A percentile compares a stretch with the other conserved stretches of the same genome.
phyloP scores from a whole-genome alignment of 2,888 invertebrate genomes.

The Chaetoderma sp. region DNA sequence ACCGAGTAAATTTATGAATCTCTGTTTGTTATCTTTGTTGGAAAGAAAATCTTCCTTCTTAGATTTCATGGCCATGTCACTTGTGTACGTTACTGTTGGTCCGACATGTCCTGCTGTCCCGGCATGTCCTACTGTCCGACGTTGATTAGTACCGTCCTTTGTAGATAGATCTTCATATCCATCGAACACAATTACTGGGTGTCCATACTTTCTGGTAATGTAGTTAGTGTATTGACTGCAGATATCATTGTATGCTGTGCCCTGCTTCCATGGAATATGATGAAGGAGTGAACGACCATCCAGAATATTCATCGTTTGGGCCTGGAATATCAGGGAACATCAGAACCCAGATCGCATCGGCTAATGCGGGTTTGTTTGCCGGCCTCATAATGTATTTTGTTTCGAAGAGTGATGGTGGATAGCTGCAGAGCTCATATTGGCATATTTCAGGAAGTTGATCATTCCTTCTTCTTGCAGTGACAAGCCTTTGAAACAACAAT shows the following conservation, averaged over 20 bases:
- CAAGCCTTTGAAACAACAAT: conserved; percentile 30
- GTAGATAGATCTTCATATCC: conserved; percentile 27
- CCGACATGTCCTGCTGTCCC: conserved; percentile 14
- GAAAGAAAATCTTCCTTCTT: conserved; percentile 38
- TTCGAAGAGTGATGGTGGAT: conserved; percentile 29
- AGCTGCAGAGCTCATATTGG: conserved; percentile 23
- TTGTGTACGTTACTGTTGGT: conserved; percentile 21
- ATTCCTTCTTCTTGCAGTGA: not conserved
- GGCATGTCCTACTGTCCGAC: too few relatives aligned
- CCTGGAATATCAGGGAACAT: not conserved
- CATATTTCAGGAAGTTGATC: conserved; percentile 13
- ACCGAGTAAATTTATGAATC: conserved; percentile 38
- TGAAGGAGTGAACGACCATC: conserved; percentile 21
- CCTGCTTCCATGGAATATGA: conserved; percentile 16
- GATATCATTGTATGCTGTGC: conserved; percentile 12
- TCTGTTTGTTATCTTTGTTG: conserved; percentile 42
- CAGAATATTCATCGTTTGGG: not conserved
- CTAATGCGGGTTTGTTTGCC: conserved; percentile 24
- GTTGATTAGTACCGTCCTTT: conserved; percentile 23
- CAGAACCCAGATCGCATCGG: conserved; percentile 21
- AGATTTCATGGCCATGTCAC: conserved; percentile 17
- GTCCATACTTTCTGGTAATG: conserved; percentile 8
- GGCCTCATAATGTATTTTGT: conserved; percentile 4
- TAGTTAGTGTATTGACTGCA: conserved; percentile 11
- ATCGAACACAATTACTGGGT: conserved; percentile 30